Base-by-base conservation (phyloP, 2,113 vertebrate genomes). In the Vicugna pacos region DNA sequence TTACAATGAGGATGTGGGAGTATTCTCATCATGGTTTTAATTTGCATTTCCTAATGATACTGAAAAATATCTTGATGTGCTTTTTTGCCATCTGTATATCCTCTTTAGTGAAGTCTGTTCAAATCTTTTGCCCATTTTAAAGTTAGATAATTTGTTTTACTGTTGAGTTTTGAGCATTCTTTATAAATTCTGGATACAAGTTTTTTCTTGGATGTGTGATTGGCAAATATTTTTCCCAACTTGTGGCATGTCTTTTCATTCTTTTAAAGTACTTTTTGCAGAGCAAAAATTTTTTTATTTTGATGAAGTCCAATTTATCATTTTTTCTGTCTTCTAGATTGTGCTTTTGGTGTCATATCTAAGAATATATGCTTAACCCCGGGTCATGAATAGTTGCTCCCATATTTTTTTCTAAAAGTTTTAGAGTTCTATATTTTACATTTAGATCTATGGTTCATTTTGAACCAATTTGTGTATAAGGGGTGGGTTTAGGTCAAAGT, bases 111-210 rank as follows among this genome's bases (percentile, higher is more conserved):
- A 79, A 73, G 32, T 73, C 46, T 89, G 11, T 83, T 89, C 50
- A 84, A 86, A 72, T 94, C 38, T 50, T 72, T 79, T 64, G 38
- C 38, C 9, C 38, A 30, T 73, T 92, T 84, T 80, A 80, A 91
- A 73, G 60, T 22, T 28, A 26, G 75, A 46, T 42, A 52, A 69
- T 80, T 76, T 76, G 17, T 75, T 91, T 73, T 81, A 17, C 22
- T 65, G 30, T 73, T 87, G 75, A 92, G 54, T 30, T 65, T 48
- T 56, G 30, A 87, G 56, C 48, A 35, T 58, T 80, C 24, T 65
- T 73, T 80, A 86, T 64, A 62, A 64, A 79, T 70, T 86, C 9
- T 48, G 58, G 38, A 38, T 35, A 48, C 28, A 73, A 65, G n/a
- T 87, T 73, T 54, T 69, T 35, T 56, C 30, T 56, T 87, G 28